A percentile compares a stretch with the other conserved stretches of the same genome.
phyloP scores from a whole-genome alignment of 1,140 invertebrate genomes.

The Lepidurus apus region DNA sequence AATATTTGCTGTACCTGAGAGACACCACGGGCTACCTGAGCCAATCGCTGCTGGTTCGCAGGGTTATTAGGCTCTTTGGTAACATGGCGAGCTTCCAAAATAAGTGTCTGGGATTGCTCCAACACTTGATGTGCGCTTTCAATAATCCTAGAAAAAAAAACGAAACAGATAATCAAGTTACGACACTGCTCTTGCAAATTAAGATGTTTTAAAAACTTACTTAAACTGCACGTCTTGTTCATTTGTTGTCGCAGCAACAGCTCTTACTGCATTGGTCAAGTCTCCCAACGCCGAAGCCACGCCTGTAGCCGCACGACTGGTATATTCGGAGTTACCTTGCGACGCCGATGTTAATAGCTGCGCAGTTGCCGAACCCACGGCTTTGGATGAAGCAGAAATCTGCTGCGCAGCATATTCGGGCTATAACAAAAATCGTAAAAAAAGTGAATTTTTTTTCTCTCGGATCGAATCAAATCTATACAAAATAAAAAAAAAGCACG shows the following conservation, averaged over 20 bases:
- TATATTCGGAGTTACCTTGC: conserved; percentile 77
- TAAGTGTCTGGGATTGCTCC: conserved; percentile 47
- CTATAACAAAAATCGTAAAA: conserved; percentile 43
- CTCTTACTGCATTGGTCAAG: conserved; percentile 63
- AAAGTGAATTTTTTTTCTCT: not conserved
- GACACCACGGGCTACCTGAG: conserved; percentile 60
- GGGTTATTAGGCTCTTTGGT: conserved; percentile 56
- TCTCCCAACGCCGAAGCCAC: conserved; percentile 66
- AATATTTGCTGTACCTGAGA: conserved; percentile 41
- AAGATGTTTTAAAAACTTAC: not conserved
- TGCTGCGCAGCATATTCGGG: conserved; percentile 67
- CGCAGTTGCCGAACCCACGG: conserved; percentile 62
- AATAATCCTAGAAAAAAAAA: not conserved
- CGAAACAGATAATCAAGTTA: not conserved
- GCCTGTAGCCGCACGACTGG: conserved; percentile 72
- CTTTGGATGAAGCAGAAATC: conserved; percentile 62
- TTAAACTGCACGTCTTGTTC: conserved; percentile 57
- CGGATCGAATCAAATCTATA: not conserved
- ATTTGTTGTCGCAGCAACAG: conserved; percentile 62
- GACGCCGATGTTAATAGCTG: conserved; percentile 77
- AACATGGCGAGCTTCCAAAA: conserved; percentile 68
- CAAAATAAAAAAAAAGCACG: not conserved
- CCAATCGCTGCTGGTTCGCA: conserved; percentile 55
- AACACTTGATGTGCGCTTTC: conserved; percentile 9
- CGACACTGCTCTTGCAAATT: not conserved